These are phyloP conservation scores for Chiroxiphia lanceolata DNA, from an alignment of 2,797 vertebrate species.

Conservation along the genomic window DNA sequence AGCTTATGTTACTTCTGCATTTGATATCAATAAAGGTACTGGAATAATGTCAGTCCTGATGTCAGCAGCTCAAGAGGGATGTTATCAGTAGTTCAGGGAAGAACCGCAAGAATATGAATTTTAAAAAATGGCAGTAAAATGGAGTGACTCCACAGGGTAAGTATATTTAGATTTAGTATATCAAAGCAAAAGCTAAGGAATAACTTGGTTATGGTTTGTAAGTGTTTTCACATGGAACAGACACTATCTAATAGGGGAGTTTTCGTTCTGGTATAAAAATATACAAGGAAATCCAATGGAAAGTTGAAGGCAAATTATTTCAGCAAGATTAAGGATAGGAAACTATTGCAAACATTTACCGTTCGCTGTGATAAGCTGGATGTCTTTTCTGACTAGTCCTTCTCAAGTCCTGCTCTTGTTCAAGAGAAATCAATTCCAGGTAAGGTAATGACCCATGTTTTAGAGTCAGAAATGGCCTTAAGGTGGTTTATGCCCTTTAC, in stretches of 20 bases:
- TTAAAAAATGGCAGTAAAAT: neutral
- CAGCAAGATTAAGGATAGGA: neutral
- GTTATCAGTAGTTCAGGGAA: neutral
- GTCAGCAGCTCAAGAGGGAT: neutral
- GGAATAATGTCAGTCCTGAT: neutral
- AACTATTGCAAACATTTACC: neutral
- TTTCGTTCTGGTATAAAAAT: neutral
- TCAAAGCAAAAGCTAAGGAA: constrained; percentile 16
- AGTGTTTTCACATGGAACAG: constrained; percentile 12
- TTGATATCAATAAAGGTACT: neutral
- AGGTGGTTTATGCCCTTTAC: neutral
- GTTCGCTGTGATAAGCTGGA: neutral
- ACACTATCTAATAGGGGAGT: neutral
- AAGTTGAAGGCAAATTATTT: neutral
- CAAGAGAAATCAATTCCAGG: neutral
- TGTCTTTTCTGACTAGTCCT: neutral
- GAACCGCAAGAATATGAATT: neutral
- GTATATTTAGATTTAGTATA: constrained; percentile 11
- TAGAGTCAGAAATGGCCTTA: neutral
- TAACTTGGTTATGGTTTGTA: constrained; percentile 35
- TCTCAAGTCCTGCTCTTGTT: neutral
- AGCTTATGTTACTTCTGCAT: neutral
- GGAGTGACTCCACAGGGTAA: neutral
- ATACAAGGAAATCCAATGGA: neutral
- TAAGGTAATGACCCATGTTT: neutral